Evolutionary conservation across 1,140 invertebrate genomes (phyloP).

Genomic region (Danaus plexippus): DNA sequence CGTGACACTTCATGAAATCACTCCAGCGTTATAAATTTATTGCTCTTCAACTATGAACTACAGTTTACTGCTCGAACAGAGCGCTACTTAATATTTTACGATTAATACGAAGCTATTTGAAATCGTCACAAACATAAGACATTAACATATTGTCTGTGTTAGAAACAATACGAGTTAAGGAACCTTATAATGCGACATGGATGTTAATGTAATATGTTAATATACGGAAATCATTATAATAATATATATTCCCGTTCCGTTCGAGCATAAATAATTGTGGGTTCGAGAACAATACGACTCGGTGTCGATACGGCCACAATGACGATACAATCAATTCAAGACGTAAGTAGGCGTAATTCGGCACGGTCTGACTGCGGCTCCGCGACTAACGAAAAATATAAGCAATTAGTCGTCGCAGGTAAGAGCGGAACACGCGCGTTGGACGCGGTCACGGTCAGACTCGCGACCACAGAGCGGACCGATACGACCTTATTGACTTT

Average conservation of each 20-base stretch:
- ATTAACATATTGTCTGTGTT: too few relatives aligned
- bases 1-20: slow-evolving; percentile 57
- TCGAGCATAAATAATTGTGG: slow-evolving; percentile 55
- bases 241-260: slow-evolving; percentile 52
- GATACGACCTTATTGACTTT: slow-evolving; percentile 31
- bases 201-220: slow-evolving; percentile 14
- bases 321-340: slow-evolving; percentile 68
- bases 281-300: slow-evolving; percentile 51
- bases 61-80: slow-evolving; percentile 20
- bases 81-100: slow-evolving; percentile 17
- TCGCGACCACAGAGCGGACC: slow-evolving; percentile 14
- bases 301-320: slow-evolving; percentile 65
- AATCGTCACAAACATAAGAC: not conserved
- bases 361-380: slow-evolving; percentile 55
- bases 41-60: slow-evolving; percentile 39
- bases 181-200: too few relatives aligned
- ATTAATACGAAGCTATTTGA: not conserved
- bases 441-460: slow-evolving; percentile 58
- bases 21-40: slow-evolving; percentile 48
- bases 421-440: slow-evolving; percentile 70
- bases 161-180: too few relatives aligned
- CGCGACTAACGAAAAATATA: slow-evolving; percentile 70
- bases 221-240: slow-evolving; percentile 45
- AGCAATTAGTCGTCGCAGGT: slow-evolving; percentile 70
- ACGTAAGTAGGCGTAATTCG: slow-evolving; percentile 68